These are phyloP conservation scores for Hoplias malabaricus DNA, from an alignment of 2,113 vertebrate species.

Conservation along the genomic window DNA sequence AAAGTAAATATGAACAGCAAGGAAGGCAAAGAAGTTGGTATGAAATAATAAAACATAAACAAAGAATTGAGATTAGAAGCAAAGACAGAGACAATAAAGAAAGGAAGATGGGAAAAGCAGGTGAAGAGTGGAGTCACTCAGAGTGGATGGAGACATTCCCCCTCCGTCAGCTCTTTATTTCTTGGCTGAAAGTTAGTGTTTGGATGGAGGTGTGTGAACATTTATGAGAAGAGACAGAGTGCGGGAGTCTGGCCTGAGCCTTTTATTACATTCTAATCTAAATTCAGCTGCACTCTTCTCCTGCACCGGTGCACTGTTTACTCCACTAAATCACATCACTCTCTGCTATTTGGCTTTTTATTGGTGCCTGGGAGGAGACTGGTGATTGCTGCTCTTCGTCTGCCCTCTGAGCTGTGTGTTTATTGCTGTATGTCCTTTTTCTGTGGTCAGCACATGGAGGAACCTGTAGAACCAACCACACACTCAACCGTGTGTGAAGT, in stretches of 20 bases:
- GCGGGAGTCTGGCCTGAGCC: neutral
- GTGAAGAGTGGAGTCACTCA: neutral
- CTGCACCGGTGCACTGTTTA: slow-evolving; percentile 6
- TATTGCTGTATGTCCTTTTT: slow-evolving; percentile 20
- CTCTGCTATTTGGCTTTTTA: slow-evolving; percentile 8
- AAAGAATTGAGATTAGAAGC: too few relatives aligned
- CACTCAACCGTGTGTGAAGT: neutral
- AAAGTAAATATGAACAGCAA: too few relatives aligned
- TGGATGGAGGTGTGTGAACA: neutral
- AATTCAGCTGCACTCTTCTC: slow-evolving; percentile 7
- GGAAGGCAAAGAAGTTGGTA: too few relatives aligned
- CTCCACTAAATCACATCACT: slow-evolving; percentile 28
- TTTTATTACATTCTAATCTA: slow-evolving; percentile 45
- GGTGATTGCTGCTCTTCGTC: slow-evolving; percentile 9
- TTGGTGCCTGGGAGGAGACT: slow-evolving; percentile 25
- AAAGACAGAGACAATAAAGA: slow-evolving; percentile 45
- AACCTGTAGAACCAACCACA: neutral
- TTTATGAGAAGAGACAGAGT: neutral
- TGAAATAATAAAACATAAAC: too few relatives aligned
- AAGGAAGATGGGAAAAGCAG: neutral
- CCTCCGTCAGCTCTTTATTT: neutral
- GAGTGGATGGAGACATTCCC: neutral
- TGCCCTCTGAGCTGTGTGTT: slow-evolving; percentile 5
- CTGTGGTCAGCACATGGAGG: slow-evolving; percentile 4
- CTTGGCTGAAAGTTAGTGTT: neutral